Conservation (phyloP, 1,140 invertebrate species). For the Formica exsecta region DNA sequence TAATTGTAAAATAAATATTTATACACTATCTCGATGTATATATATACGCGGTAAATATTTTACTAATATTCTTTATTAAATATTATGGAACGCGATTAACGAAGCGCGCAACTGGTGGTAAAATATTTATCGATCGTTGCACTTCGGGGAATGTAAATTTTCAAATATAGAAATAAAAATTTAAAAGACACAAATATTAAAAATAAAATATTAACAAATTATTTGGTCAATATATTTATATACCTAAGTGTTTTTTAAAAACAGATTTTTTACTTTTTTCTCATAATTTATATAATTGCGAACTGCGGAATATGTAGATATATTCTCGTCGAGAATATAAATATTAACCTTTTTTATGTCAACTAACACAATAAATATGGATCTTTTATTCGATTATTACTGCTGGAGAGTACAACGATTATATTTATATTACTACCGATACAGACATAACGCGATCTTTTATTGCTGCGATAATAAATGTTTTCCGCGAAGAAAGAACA, state of each 20-base stretch:
- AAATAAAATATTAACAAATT: conserved; percentile 15
- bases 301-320: background rate
- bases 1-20: conserved; percentile 10
- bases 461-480: conserved; percentile 44
- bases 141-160: background rate
- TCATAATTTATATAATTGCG: background rate
- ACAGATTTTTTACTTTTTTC: background rate
- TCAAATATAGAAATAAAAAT: background rate
- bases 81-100: background rate
- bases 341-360: background rate
- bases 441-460: conserved; percentile 8
- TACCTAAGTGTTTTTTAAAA: background rate
- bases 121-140: conserved; percentile 38
- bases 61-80: conserved; percentile 35
- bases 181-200: background rate
- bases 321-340: background rate
- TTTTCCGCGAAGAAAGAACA: conserved; percentile 39
- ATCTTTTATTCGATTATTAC: conserved; percentile 25
- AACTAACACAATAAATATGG: conserved; percentile 13
- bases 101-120: conserved; percentile 18
- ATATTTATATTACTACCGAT: conserved; percentile 40
- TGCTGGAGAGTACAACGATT: conserved; percentile 19
- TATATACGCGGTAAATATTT: conserved; percentile 7
- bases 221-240: background rate
- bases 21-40: background rate